phyloP scores from a whole-genome alignment of 2,888 invertebrate species.

The Oxystoma pomonae region DNA sequence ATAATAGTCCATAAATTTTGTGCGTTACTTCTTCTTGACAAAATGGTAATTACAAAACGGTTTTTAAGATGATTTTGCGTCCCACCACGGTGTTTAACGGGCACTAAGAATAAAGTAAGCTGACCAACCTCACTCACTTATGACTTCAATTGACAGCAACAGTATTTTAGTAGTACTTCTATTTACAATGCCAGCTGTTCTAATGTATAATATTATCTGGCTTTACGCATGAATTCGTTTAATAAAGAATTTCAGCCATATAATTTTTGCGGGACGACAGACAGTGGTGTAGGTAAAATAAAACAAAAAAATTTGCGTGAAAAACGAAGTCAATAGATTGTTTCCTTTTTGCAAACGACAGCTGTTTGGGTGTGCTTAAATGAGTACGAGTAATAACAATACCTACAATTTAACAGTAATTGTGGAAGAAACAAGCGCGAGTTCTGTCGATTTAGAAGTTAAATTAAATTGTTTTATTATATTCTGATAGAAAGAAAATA shows the following conservation, averaged over 20 bases:
- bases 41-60: not conserved
- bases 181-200: not conserved
- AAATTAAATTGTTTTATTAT: no score
- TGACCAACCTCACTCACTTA: not conserved
- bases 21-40: not conserved
- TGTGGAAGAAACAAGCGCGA: no score
- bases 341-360: not conserved
- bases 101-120: not conserved
- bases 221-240: slow-evolving; percentile 43
- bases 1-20: not conserved
- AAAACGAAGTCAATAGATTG: not conserved
- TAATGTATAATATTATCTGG: slow-evolving; percentile 45
- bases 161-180: not conserved
- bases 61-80: not conserved
- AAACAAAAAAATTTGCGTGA: not conserved
- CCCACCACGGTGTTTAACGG: not conserved
- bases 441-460: no score
- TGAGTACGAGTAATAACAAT: no score
- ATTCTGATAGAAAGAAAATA: no score
- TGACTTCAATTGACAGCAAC: not conserved
- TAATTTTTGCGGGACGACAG: slow-evolving; percentile 22
- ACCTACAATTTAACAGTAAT: no score
- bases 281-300: slow-evolving; percentile 1
- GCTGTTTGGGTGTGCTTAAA: not conserved
- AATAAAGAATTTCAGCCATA: slow-evolving; percentile 17